Percentiles rank a stretch among this genome's conserved stretches.
These are phyloP conservation scores for Prorops nasuta DNA, from an alignment of 1,140 invertebrate genomes.

Conservation along the genomic window DNA sequence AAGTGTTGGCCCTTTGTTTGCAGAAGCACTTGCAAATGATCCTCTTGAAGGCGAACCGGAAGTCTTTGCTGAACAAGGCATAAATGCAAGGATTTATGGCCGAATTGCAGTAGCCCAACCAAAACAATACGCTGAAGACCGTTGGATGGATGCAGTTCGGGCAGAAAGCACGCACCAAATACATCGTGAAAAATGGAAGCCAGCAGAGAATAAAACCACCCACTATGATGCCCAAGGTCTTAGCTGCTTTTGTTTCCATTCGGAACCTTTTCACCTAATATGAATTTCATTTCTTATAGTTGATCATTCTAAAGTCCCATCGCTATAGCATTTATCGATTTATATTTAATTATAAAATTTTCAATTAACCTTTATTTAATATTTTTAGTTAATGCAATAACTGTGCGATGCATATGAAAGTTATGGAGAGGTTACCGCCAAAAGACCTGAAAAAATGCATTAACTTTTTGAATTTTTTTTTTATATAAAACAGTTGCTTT, in stretches of 20 bases:
- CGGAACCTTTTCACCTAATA: constrained; percentile 75
- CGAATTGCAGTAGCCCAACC: constrained; percentile 96
- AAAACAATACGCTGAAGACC: constrained; percentile 89
- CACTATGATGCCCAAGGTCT: constrained; percentile 91
- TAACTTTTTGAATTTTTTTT: no score
- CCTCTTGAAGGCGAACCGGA: constrained; percentile 86
- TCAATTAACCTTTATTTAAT: no score
- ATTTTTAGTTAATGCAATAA: background rate
- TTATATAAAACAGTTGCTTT: no score
- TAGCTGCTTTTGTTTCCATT: constrained; percentile 92
- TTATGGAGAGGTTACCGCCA: no score
- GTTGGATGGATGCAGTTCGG: constrained; percentile 75
- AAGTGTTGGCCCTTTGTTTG: constrained; percentile 40
- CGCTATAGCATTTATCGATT: no score
- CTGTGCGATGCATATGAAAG: no score
- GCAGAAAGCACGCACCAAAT: constrained; percentile 82
- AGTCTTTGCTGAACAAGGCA: constrained; percentile 89
- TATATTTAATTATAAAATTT: no score
- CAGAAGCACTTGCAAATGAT: constrained; percentile 81
- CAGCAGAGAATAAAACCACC: constrained; percentile 92
- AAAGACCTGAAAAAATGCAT: no score
- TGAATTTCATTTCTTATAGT: background rate
- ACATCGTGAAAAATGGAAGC: constrained; percentile 94
- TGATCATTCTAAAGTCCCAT: no score
- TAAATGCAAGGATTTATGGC: constrained; percentile 93